phyloP scores from a whole-genome alignment of 2,797 vertebrate species.

The Thripadectes ignobilis region DNA sequence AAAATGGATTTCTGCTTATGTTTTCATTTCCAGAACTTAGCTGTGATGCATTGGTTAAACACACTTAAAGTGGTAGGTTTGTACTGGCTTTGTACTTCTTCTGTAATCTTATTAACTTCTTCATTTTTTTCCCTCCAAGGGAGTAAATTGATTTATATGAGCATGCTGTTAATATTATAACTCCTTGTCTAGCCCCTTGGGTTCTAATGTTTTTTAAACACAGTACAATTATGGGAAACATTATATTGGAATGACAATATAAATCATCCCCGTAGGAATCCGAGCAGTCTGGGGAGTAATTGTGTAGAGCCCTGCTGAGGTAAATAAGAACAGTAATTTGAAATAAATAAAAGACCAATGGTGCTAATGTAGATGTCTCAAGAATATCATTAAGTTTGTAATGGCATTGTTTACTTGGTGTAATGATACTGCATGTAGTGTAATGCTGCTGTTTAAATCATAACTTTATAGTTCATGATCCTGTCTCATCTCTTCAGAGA shows the following conservation, averaged over 20 bases:
- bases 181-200: constrained; percentile 72
- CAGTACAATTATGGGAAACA: constrained; percentile 69
- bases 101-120: constrained; percentile 18
- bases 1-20: neutral
- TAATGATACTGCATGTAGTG: constrained; percentile 15
- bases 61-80: neutral
- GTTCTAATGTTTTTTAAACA: constrained; percentile 73
- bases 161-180: constrained; percentile 71
- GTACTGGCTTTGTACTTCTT: constrained; percentile 13
- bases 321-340: constrained; percentile 81
- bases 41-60: constrained; percentile 25
- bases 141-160: constrained; percentile 80
- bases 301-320: constrained; percentile 59
- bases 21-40: constrained; percentile 1
- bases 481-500: constrained; percentile 17
- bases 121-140: constrained; percentile 58
- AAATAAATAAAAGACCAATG: constrained; percentile 77
- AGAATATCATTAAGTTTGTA: constrained; percentile 61
- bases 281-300: constrained; percentile 51
- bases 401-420: constrained; percentile 50
- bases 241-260: constrained; percentile 71
- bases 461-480: constrained; percentile 9
- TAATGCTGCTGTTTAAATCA: constrained; percentile 36
- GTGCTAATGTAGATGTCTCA: constrained; percentile 69
- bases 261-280: constrained; percentile 71